These are phyloP conservation scores for Engraulis encrasicolus DNA, from an alignment of 2,113 vertebrate species.

Conservation along the genomic window DNA sequence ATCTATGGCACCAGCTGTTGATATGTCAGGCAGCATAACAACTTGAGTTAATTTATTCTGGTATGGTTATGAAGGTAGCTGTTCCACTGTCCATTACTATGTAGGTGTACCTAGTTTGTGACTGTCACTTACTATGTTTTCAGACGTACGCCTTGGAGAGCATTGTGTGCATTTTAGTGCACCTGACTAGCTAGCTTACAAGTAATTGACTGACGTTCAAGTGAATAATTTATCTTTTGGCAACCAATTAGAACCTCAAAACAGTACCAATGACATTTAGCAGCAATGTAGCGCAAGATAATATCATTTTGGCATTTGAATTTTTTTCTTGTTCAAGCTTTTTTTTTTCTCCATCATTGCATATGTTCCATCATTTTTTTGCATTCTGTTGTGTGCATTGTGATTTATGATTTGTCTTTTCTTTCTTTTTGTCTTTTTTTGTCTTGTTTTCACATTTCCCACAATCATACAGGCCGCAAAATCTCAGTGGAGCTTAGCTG, in stretches of 20 bases:
- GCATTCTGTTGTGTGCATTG: conserved; percentile 9
- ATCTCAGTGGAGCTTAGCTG: conserved; percentile 79
- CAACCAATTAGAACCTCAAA: background rate
- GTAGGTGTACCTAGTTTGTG: no score
- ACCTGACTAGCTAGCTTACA: no score
- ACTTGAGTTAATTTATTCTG: no score
- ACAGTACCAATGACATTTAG: background rate
- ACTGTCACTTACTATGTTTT: no score
- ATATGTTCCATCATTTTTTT: conserved; percentile 47
- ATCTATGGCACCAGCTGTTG: no score
- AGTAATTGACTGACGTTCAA: no score
- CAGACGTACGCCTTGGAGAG: no score
- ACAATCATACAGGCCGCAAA: conserved; percentile 76
- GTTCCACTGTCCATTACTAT: no score
- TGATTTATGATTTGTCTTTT: conserved; percentile 40
- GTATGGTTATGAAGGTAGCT: no score
- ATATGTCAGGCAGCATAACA: no score
- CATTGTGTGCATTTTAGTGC: no score
- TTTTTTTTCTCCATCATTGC: background rate
- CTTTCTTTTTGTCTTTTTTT: conserved; percentile 50
- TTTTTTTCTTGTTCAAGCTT: background rate
- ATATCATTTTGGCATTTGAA: background rate
- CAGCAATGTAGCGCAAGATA: background rate
- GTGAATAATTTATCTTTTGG: no score
- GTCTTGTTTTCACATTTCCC: conserved; percentile 57